These are phyloP conservation scores for Bufotes viridis DNA, from an alignment of 2,797 vertebrate species.

Conservation along the genomic window DNA sequence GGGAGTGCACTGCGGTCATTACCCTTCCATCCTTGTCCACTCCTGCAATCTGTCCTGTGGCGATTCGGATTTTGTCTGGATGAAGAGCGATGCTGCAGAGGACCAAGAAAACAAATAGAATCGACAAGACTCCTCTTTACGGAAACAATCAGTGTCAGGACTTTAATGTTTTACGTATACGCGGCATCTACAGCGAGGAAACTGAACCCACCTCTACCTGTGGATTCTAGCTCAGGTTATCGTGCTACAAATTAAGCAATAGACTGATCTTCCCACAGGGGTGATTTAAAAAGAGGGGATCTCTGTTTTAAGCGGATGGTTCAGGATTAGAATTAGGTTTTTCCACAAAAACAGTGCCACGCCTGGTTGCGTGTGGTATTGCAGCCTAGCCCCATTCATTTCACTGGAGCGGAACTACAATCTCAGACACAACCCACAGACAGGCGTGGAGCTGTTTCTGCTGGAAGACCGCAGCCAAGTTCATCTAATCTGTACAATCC, in stretches of 20 bases:
- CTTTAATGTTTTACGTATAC: not conserved
- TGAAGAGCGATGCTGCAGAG: constrained; percentile 89
- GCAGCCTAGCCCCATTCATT: too few species aligned
- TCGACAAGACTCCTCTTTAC: constrained; percentile 48
- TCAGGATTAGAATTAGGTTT: too few species aligned
- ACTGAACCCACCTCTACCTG: not conserved
- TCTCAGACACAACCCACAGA: too few species aligned
- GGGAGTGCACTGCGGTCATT: constrained; percentile 67
- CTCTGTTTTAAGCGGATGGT: too few species aligned
- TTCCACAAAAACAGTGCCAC: too few species aligned
- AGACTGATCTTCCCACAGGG: too few species aligned
- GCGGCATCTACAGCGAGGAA: not conserved
- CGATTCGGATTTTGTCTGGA: constrained; percentile 97
- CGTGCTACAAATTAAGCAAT: not conserved
- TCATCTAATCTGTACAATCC: too few species aligned
- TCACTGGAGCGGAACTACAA: too few species aligned
- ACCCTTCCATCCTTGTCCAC: constrained; percentile 99
- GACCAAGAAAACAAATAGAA: constrained; percentile 37
- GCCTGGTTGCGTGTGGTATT: too few species aligned
- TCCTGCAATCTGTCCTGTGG: constrained; percentile 96
- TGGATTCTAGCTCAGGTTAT: not conserved
- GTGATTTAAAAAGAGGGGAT: too few species aligned
- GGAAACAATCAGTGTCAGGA: not conserved
- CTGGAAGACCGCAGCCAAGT: too few species aligned
- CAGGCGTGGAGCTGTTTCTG: too few species aligned